Evolutionary conservation across 2,113 vertebrate species (phyloP).

Genomic region (Rhizomys pruinosus): DNA sequence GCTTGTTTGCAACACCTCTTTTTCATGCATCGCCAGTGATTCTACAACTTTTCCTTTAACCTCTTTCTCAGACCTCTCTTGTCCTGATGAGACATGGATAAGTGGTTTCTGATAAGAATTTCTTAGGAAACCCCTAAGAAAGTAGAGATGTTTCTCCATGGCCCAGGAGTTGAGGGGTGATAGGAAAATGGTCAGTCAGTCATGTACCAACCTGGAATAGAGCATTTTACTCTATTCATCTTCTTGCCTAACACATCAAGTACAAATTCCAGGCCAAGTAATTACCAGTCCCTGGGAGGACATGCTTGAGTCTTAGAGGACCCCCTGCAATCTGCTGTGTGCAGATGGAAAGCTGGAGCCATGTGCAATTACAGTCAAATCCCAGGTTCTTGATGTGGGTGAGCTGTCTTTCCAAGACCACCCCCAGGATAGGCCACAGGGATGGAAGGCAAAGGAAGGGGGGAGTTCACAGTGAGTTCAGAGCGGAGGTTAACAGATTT

Average conservation of each 20-base stretch:
- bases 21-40: background rate
- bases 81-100: slow-evolving; percentile 12
- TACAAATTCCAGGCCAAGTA: background rate
- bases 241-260: background rate
- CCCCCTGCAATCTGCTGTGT: background rate
- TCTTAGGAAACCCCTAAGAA: background rate
- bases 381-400: background rate
- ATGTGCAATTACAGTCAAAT: background rate
- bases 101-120: slow-evolving; percentile 47
- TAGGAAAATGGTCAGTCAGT: slow-evolving; percentile 11
- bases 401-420: slow-evolving; percentile 32
- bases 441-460: background rate
- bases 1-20: slow-evolving; percentile 58
- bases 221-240: slow-evolving; percentile 30
- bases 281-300: background rate
- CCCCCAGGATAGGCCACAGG: background rate
- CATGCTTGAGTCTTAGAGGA: background rate
- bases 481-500: background rate
- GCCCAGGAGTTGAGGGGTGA: background rate
- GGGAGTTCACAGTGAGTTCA: background rate
- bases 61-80: background rate
- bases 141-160: background rate
- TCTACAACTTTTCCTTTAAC: background rate
- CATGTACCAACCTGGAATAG: background rate
- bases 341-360: slow-evolving; percentile 10